Base-by-base conservation (phyloP, 2,113 vertebrate species). In the Scortum barcoo region DNA sequence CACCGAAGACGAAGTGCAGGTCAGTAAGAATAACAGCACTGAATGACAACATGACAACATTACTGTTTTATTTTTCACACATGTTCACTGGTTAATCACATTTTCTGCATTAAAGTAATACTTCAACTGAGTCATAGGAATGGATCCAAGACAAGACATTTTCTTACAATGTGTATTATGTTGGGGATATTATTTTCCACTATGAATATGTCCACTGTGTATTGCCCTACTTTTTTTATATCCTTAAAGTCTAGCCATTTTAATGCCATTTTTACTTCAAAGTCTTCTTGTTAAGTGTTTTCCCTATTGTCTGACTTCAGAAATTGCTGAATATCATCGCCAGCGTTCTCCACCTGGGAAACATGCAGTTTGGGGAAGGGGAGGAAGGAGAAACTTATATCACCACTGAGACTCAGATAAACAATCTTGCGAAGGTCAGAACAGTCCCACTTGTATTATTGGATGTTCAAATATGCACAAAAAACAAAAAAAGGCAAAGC, bases 331-430 rank as follows among this genome's bases (percentile, higher is more conserved):
- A 97, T 62, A 93, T 99, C 2, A 95, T 99, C 30, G 97, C 96
- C 46, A 96, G 98, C 0, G 96, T 99, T 79, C 93, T 99, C 70
- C 98, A 99, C 73, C 90, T 99, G 92, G 98, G 98, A 36, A 99
- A 99, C 24, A 96, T 95, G 83, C 97, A 98, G 87, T 99, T 98
- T 91, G 96, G 95, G 33, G 97, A 96, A 24, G 95, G 97, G 0
- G 97, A 99, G 67, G 95, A 97, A 65, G 97, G 97, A 24, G 96
- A 97, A 16, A 96, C 96, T 36, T 95, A 95, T 60, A 95, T 99
- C 86, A 98, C 97, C 81, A 97, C 96, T 0, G 98, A 99, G 86
- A 96, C 96, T 44, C 96, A 96, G 91, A 95, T 98, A 72, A 96
- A 94, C 86, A 96, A 95, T 79, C 92, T 97, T 68, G 95, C 95